phyloP scores from a whole-genome alignment of 2,797 vertebrate species.

The Pristis pectinata region DNA sequence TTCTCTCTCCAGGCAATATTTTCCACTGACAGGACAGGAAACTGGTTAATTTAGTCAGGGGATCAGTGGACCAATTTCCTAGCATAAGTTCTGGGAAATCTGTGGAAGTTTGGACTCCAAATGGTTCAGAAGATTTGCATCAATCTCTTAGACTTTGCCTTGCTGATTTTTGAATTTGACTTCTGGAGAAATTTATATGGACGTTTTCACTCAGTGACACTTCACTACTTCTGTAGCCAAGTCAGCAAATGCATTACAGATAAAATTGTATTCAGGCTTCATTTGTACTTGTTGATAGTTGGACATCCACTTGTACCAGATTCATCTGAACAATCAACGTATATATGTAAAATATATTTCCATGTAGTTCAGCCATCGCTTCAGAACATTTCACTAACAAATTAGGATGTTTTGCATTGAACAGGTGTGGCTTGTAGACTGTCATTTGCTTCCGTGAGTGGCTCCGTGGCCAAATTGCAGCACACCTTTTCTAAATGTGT shows the following conservation, averaged over 20 bases:
- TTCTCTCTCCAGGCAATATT: too few species aligned
- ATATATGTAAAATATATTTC: background rate
- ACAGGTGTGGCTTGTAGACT: background rate
- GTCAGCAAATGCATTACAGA: background rate
- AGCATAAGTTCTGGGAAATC: too few species aligned
- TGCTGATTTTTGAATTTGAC: background rate
- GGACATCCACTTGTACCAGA: background rate
- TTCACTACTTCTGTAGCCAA: background rate
- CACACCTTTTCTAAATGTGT: background rate
- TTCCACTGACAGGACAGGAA: too few species aligned
- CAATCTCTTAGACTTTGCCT: too few species aligned
- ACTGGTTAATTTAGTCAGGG: too few species aligned
- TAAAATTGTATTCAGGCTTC: too few species aligned
- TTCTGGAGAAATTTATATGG: background rate
- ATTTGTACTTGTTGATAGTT: background rate
- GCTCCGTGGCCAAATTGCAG: background rate
- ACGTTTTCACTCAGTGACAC: background rate
- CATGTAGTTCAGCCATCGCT: background rate
- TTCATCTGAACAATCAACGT: too few species aligned
- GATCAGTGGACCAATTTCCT: too few species aligned
- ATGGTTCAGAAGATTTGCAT: too few species aligned
- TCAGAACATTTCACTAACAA: slow-evolving; percentile 24
- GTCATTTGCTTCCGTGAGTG: background rate
- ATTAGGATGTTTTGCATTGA: slow-evolving; percentile 18
- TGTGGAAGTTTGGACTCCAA: too few species aligned